Evolutionary conservation across 2,888 invertebrate genomes (phyloP), one percentile per base, ranked within the genome.

Genomic region (Gastrophysa polygoni): DNA sequence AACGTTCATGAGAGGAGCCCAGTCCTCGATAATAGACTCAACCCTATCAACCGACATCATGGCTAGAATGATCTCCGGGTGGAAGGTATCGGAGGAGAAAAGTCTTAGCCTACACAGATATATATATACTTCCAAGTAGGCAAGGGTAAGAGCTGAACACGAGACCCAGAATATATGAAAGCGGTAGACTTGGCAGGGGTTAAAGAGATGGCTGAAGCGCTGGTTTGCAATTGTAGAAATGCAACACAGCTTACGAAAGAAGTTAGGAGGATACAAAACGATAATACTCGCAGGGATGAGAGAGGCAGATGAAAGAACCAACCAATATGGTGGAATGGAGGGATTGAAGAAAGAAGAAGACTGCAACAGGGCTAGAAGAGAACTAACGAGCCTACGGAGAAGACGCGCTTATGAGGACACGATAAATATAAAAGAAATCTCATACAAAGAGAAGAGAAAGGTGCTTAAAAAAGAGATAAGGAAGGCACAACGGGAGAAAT

Each of bases 61-160:
- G 6, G 51, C n/a, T n/a, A 51, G 34, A 29, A 51, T 34, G 34
- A 51, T 51, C 17, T 32, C 34, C 11, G 34, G n/a, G 2, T 51
- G 51, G 38, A 32, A 14, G 11, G 51, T 51, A 11, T 10, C 20
- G 16, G 18, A 32, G 17, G 51, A 51, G 6, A 34, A 51, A 16
- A 51, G 51, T n/a, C 51, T 51, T 8, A 51, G 51, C 51, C 34
- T 51, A n/a, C 32, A 51, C 18, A 32, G n/a, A 20, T 51, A 51
- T 20, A 51, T n/a, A n/a, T 51, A 5, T 17, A n/a, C 18, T 51
- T 18, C 29, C 17, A 34, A 20, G 20, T 51, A n/a, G 34, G 17
- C 7, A 34, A 17, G 4, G 18, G n/a, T 16, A 14, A 28, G 18
- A 34, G 17, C 17, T 1, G 14, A 38, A 38, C n/a, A 14, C 17